Conservation (phyloP, 2,888 invertebrate species). For the Hirudinaria manillensis region DNA sequence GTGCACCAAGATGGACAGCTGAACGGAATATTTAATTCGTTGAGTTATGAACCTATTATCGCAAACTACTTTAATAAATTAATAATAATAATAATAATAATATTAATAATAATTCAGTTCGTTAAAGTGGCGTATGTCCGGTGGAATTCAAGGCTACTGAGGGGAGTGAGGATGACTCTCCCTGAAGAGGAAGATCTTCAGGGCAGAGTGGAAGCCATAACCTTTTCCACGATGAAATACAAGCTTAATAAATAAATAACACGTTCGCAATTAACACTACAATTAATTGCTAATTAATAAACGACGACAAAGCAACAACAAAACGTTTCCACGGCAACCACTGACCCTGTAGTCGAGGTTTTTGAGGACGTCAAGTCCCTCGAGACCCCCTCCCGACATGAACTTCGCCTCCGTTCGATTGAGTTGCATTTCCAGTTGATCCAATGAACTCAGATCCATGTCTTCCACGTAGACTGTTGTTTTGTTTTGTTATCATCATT, state of each 20-base stretch:
- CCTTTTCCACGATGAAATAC: too few relatives aligned
- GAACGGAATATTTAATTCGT: neutral
- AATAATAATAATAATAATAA: too few relatives aligned
- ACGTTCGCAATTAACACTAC: neutral
- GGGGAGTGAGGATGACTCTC: too few relatives aligned
- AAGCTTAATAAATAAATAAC: neutral
- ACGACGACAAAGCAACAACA: too few relatives aligned
- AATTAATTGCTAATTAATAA: neutral
- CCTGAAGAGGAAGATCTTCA: too few relatives aligned
- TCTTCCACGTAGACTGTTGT: neutral
- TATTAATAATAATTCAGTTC: too few relatives aligned
- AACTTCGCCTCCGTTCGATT: neutral
- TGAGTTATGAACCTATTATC: too few relatives aligned
- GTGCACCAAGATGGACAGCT: slow-evolving; percentile 37
- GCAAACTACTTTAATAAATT: too few relatives aligned
- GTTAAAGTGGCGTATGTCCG: too few relatives aligned
- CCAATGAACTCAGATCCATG: neutral
- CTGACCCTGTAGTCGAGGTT: slow-evolving; percentile 10
- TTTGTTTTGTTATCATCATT: too few relatives aligned
- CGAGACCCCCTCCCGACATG: neutral
- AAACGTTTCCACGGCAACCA: neutral
- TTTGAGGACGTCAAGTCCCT: neutral
- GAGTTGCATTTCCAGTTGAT: neutral
- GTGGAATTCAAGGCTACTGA: too few relatives aligned
- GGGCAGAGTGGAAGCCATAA: too few relatives aligned